phyloP scores from a whole-genome alignment of 2,113 vertebrate species.

The Sclerurus mexicanus region DNA sequence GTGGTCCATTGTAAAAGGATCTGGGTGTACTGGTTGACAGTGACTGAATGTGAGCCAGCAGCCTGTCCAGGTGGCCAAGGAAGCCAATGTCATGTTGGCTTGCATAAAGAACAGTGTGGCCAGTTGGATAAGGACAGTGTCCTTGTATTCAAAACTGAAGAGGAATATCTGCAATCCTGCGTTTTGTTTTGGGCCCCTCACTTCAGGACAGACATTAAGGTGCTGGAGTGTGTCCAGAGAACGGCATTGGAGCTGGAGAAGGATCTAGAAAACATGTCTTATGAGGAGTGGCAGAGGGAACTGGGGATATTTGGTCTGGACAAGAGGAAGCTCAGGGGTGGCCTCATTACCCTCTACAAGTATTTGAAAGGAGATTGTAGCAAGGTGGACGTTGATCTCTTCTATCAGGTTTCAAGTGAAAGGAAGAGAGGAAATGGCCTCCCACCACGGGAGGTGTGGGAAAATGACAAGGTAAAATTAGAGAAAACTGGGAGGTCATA shows the following conservation, averaged over 20 bases:
- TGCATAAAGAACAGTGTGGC: not conserved
- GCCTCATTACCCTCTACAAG: not conserved
- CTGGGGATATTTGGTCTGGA: not conserved
- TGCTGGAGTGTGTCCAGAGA: not conserved
- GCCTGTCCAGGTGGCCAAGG: not conserved
- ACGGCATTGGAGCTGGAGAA: rapidly evolving
- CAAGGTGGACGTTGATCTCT: not conserved
- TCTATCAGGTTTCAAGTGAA: not conserved
- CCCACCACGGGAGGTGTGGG: no score
- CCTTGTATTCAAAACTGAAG: not conserved
- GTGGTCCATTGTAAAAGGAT: not conserved
- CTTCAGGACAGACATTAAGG: not conserved
- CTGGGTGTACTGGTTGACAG: not conserved
- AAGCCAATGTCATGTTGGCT: not conserved
- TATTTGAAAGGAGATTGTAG: not conserved
- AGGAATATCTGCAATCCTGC: rapidly evolving
- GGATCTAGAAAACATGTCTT: not conserved
- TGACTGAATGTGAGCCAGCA: not conserved
- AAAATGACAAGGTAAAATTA: not conserved
- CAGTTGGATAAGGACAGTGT: not conserved
- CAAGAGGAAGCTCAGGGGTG: not conserved
- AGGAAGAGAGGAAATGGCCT: not conserved
- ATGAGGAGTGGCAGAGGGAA: not conserved
- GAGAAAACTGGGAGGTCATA: not conserved
- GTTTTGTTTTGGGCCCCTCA: not conserved